A percentile compares a stretch with the other conserved stretches of the same genome.
These are phyloP conservation scores for Protaetia brevitarsis DNA, from an alignment of 1,140 invertebrate species.

Conservation along the genomic window DNA sequence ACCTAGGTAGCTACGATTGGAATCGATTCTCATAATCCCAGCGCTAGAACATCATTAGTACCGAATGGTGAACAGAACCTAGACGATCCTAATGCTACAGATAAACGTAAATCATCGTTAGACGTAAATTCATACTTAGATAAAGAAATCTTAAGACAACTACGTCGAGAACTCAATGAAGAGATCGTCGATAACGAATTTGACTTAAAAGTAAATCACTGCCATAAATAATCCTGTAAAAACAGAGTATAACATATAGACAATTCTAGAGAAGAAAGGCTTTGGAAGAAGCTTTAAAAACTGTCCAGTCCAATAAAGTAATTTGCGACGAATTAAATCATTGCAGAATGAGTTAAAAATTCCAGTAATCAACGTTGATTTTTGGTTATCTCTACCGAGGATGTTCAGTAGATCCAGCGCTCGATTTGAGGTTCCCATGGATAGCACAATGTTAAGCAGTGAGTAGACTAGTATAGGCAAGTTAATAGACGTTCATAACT, in stretches of 20 bases:
- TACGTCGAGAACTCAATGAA: slow-evolving; percentile 63
- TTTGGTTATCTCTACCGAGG: slow-evolving; percentile 59
- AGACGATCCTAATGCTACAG: slow-evolving; percentile 1
- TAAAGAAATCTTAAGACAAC: slow-evolving; percentile 60
- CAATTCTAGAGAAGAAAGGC: slow-evolving; percentile 55
- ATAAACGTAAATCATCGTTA: slow-evolving; percentile 16
- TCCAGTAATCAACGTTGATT: slow-evolving; percentile 49
- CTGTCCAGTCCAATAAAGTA: slow-evolving; percentile 58
- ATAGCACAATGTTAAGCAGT: slow-evolving; percentile 57
- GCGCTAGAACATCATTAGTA: slow-evolving; percentile 54
- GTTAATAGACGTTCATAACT: slow-evolving; percentile 22
- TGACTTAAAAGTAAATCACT: slow-evolving; percentile 55
- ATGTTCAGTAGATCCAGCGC: slow-evolving; percentile 62
- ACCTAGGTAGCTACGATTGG: slow-evolving; percentile 55
- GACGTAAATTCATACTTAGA: slow-evolving; percentile 51
- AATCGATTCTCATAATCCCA: slow-evolving; percentile 55
- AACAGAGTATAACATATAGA: background rate
- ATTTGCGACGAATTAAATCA: slow-evolving; percentile 95
- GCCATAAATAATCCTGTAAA: background rate
- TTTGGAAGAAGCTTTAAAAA: slow-evolving; percentile 62
- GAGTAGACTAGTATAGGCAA: background rate
- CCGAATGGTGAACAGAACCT: slow-evolving; percentile 37
- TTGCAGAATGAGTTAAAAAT: slow-evolving; percentile 70
- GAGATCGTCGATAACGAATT: slow-evolving; percentile 68
- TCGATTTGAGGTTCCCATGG: slow-evolving; percentile 63